These are phyloP conservation scores for Caenorhabditis tropicalis DNA, from an alignment of 1,140 invertebrate genomes.

Conservation along the genomic window DNA sequence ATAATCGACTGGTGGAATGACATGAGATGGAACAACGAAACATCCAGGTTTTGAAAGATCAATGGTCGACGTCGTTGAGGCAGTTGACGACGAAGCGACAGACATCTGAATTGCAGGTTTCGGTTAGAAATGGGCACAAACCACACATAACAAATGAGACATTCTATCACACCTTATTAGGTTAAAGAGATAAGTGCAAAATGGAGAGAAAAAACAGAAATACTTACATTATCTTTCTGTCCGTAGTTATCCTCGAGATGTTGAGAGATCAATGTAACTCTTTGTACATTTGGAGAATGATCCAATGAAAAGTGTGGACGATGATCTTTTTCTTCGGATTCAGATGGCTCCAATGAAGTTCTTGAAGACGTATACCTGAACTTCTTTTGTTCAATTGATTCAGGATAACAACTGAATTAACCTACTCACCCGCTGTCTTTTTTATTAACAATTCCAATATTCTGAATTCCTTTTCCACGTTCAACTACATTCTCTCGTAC, in stretches of 20 bases:
- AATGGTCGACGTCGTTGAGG: conserved; percentile 48
- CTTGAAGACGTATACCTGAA: conserved; percentile 70
- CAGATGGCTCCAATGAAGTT: conserved; percentile 70
- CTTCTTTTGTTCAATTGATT: not conserved
- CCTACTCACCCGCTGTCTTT: conserved; percentile 69
- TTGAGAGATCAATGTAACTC: conserved; percentile 50
- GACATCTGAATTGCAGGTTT: conserved; percentile 61
- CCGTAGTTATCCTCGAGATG: conserved; percentile 54
- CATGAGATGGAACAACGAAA: conserved; percentile 49
- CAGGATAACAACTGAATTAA: not conserved
- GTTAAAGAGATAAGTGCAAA: conserved; percentile 41
- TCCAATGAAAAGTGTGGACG: conserved; percentile 46
- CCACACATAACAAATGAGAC: conserved; percentile 37
- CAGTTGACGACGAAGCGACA: conserved; percentile 60
- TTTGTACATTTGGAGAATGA: conserved; percentile 46
- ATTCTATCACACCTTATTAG: conserved; percentile 23
- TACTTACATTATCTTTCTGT: conserved; percentile 47
- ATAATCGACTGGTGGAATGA: conserved; percentile 67
- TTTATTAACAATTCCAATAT: conserved; percentile 67
- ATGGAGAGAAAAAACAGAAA: not conserved
- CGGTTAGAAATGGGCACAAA: conserved; percentile 22
- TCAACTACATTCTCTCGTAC: conserved; percentile 53
- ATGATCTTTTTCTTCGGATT: conserved; percentile 63
- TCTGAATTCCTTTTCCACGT: conserved; percentile 29
- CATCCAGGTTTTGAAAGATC: conserved; percentile 43